phyloP scores from a whole-genome alignment of 23 tunicate species.

The Styela clava region DNA sequence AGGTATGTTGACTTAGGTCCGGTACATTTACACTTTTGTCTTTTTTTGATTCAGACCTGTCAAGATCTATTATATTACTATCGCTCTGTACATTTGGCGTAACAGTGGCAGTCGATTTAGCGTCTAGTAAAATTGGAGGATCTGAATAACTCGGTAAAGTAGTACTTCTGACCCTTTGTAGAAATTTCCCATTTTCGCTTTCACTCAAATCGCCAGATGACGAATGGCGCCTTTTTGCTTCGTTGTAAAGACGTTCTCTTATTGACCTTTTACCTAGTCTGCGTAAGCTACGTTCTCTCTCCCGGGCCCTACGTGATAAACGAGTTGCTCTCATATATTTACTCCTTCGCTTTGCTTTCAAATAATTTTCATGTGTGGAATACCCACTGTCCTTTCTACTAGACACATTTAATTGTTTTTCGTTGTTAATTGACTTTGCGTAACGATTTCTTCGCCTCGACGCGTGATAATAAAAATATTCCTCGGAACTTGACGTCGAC shows the following conservation, averaged over 20 bases:
- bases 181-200: neutral
- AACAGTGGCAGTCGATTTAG: neutral
- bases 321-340: neutral
- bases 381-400: conserved; percentile 8
- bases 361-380: neutral
- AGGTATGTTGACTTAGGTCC: neutral
- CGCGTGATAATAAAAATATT: neutral
- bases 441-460: neutral
- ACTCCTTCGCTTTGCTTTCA: neutral
- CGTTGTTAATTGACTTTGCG: neutral
- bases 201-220: neutral
- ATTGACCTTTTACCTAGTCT: neutral
- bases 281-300: neutral
- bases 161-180: neutral
- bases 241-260: neutral
- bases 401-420: neutral
- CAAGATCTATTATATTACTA: neutral
- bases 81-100: neutral
- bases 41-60: neutral
- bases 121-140: neutral
- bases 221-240: neutral
- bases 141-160: neutral
- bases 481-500: conserved; percentile 10
- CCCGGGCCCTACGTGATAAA: neutral
- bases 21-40: neutral